A percentile compares a stretch with the other conserved stretches of the same genome.
Conservation (phyloP, 1,140 invertebrate species). For the Amphibalanus amphitrite region DNA sequence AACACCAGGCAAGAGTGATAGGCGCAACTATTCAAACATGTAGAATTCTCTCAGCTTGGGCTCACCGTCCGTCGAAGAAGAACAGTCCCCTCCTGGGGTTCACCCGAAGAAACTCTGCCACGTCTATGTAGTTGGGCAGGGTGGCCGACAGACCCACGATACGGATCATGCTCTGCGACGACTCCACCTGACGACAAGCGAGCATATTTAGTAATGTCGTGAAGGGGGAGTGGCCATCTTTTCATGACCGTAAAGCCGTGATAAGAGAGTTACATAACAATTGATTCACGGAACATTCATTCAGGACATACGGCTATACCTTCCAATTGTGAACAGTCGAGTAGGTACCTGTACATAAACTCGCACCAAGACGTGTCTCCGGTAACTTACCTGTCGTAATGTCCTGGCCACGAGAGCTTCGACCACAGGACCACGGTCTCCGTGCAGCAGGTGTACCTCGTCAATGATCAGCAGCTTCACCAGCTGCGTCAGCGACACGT, state of each 20-base stretch:
- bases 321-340: too few species aligned
- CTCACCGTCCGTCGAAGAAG: conserved; percentile 66
- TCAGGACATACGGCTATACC: too few species aligned
- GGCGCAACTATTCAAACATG: too few species aligned
- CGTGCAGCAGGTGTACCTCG: conserved; percentile 94
- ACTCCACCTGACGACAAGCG: conserved; percentile 66
- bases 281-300: background rate
- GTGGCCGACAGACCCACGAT: conserved; percentile 97
- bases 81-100: conserved; percentile 86
- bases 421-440: conserved; percentile 92
- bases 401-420: conserved; percentile 94
- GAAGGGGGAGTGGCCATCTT: too few species aligned
- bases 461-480: conserved; percentile 94
- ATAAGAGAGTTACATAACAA: background rate
- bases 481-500: conserved; percentile 73
- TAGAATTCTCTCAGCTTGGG: too few species aligned
- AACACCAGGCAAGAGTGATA: too few species aligned
- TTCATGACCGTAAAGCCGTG: too few species aligned
- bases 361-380: too few species aligned
- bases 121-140: conserved; percentile 93
- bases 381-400: conserved; percentile 58
- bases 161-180: conserved; percentile 88
- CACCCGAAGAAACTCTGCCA: conserved; percentile 82
- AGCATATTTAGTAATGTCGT: too few species aligned
- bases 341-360: too few species aligned